phyloP scores from a whole-genome alignment of 1,140 invertebrate genomes.

The Leptinotarsa lineolata region DNA sequence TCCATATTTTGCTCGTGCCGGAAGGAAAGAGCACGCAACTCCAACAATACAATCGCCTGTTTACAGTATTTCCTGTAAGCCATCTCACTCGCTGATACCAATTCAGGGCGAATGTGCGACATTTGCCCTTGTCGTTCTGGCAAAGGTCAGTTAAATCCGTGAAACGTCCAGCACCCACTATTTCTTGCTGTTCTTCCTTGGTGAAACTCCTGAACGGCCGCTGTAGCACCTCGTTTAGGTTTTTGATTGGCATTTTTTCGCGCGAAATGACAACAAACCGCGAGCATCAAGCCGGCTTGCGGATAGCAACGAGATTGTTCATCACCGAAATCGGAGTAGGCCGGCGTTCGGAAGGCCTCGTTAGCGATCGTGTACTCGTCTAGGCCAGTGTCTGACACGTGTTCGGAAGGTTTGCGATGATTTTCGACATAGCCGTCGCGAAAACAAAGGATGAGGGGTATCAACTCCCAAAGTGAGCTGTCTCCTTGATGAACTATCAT shows the following conservation, averaged over 20 bases:
- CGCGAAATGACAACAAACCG: not conserved
- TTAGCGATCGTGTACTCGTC: not conserved
- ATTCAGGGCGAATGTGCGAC: not conserved
- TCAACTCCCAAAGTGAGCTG: too few species aligned
- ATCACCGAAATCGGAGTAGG: not conserved
- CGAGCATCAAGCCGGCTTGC: not conserved
- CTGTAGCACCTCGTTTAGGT: slow-evolving; percentile 4
- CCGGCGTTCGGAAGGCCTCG: slow-evolving; percentile 17
- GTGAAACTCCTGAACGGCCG: slow-evolving; percentile 10
- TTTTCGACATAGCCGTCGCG: not conserved
- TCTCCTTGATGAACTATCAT: too few species aligned
- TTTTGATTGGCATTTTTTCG: slow-evolving; percentile 3
- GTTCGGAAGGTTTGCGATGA: not conserved
- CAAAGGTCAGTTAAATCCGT: slow-evolving; percentile 5
- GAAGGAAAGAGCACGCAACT: slow-evolving; percentile 12
- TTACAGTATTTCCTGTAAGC: slow-evolving; percentile 4
- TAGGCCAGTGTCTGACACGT: not conserved
- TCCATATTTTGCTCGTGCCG: slow-evolving; percentile 10
- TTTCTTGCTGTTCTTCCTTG: slow-evolving; percentile 12
- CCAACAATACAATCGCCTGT: slow-evolving; percentile 17
- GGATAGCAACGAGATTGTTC: not conserved
- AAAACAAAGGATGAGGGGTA: too few species aligned
- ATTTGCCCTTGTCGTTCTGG: slow-evolving; percentile 14
- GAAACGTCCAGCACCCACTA: slow-evolving; percentile 13
- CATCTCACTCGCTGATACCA: slow-evolving; percentile 22